Evolutionary conservation across 2,113 vertebrate species (phyloP).

Genomic region (Oreocharis arfaki): DNA sequence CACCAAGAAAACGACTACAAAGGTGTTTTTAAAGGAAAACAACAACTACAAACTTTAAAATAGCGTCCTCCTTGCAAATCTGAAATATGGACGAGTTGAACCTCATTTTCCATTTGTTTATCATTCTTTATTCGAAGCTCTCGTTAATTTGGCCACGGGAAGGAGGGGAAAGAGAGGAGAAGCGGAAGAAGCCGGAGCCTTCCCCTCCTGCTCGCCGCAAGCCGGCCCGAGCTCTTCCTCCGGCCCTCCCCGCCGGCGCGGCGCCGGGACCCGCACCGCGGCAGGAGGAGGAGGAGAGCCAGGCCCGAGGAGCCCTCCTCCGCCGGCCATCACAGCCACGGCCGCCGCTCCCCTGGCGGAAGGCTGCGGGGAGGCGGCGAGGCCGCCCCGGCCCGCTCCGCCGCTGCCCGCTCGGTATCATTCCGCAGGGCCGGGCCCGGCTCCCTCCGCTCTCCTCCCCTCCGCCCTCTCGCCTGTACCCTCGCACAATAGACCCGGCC

Average conservation of each 20-base stretch:
- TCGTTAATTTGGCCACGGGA: background rate
- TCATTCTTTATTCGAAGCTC: background rate
- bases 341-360: background rate
- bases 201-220: background rate
- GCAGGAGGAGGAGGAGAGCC: background rate
- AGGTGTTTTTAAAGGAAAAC: background rate
- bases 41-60: background rate
- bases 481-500: conserved; percentile 61
- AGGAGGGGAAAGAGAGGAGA: background rate
- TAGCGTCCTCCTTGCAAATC: background rate
- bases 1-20: background rate
- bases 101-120: background rate
- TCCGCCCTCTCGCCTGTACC: conserved; percentile 39
- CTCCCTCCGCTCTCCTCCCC: conserved; percentile 72
- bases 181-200: background rate
- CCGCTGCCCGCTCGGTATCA: conserved; percentile 71
- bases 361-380: background rate
- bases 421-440: conserved; percentile 72
- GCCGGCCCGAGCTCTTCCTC: background rate
- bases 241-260: background rate
- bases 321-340: background rate
- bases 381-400: background rate
- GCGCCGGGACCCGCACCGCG: background rate
- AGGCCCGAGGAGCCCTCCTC: background rate
- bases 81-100: background rate